Base-by-base conservation (phyloP, 2,888 invertebrate genomes). In the Harmothoe impar region DNA sequence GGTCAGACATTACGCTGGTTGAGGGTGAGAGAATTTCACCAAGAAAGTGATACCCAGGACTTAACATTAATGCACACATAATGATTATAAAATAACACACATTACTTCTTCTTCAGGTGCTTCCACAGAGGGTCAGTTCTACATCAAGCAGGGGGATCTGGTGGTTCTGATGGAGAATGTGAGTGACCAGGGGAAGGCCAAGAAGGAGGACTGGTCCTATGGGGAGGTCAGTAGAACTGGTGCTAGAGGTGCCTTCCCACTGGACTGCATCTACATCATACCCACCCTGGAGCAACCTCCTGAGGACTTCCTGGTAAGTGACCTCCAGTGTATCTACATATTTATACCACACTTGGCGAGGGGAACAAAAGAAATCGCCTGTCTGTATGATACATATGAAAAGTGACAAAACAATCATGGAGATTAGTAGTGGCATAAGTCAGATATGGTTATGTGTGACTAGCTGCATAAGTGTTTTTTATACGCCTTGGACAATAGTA, bases 261-360 rank as follows among this genome's bases (percentile, higher is more conserved):
- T 91, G 25, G 93, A 93, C 90, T 89, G 81, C 56, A 91, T 93
- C 62, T 93, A 93, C 91, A 92, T 93, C 68, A 81, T 93, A 12
- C 93, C 93, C 17, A 89, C 93, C 35, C 89, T 91, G 51, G 91
- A 92, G 56, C 91, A 90, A 78, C 93, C 93, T 3, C 93, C 92
- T 0, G 86, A 89, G 3, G 92, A 92, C 0, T 93, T 93, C 89
- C 89, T 93, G 90, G 93, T 93, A 33, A 92, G 92, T 90, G n/a
- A n/a, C 54, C 54, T 52, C 54, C 17, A 62, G 7, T 89, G 12
- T 17, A 10, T 15, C 17, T 52, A 10, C 54, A 10, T 52, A 52
- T 52, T 89, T 23, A 29, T 84, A 5, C 33, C 12, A 84, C 35
- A 20, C 35, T 10, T 31, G n/a, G n/a, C n/a, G n/a, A n/a, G n/a